phyloP scores from a whole-genome alignment of 2,797 vertebrate species.

The Xenopus petersii region DNA sequence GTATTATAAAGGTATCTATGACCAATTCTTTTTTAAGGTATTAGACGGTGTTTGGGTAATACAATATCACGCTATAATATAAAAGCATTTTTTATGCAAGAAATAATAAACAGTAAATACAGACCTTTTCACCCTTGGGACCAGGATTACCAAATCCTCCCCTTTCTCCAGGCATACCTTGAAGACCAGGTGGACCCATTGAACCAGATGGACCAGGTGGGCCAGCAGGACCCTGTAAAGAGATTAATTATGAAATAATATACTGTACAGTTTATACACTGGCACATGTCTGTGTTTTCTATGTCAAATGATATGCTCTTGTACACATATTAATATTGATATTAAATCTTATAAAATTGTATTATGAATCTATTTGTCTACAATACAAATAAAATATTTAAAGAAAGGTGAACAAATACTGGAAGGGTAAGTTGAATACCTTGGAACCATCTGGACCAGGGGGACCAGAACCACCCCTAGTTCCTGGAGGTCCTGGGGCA shows the following conservation, averaged over 20 bases:
- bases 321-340: not conserved
- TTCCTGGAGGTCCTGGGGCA: conserved; percentile 58
- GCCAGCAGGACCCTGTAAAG: conserved; percentile 65
- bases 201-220: conserved; percentile 60
- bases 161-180: conserved; percentile 75
- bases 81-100: no score
- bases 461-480: conserved; percentile 64
- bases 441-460: conserved; percentile 69
- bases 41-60: no score
- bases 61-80: not conserved
- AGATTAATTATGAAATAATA: no score
- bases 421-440: conserved; percentile 52
- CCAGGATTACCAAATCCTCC: conserved; percentile 68
- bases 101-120: not conserved
- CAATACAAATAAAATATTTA: no score
- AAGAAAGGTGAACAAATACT: no score
- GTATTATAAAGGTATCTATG: not conserved
- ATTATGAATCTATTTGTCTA: no score
- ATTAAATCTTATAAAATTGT: not conserved
- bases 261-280: no score
- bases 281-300: not conserved
- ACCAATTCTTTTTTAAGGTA: no score
- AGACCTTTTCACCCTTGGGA: conserved; percentile 71
- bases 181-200: conserved; percentile 66
- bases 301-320: no score